These are phyloP conservation scores for Hydriomena furcata DNA, from an alignment of 2,888 invertebrate genomes.

Conservation along the genomic window DNA sequence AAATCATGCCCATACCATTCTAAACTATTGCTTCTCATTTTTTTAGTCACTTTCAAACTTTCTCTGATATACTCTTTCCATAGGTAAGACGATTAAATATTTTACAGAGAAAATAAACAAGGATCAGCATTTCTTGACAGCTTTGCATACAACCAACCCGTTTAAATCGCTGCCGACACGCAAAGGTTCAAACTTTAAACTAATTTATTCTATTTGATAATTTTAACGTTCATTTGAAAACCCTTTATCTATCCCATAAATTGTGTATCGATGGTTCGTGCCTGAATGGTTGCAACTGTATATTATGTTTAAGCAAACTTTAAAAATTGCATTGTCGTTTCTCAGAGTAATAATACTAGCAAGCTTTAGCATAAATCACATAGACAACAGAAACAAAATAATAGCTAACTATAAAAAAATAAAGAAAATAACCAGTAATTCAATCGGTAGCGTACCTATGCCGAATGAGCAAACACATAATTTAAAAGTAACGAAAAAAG, in stretches of 20 bases:
- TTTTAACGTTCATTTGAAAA: constrained; percentile 12
- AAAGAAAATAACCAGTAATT: no score
- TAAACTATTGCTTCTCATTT: no score
- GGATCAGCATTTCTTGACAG: constrained; percentile 62
- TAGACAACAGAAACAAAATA: no score
- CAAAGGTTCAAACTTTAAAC: constrained; percentile 57
- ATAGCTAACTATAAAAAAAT: no score
- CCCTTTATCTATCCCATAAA: constrained; percentile 13
- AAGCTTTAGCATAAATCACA: no score
- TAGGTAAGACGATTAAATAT: constrained; percentile 36
- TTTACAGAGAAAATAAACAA: constrained; percentile 59
- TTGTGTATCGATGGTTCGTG: constrained; percentile 10
- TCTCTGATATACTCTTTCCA: neutral
- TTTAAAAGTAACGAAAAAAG: no score
- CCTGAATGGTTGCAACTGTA: constrained; percentile 8
- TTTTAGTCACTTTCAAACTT: neutral
- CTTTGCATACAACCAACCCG: constrained; percentile 71
- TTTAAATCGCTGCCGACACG: constrained; percentile 62
- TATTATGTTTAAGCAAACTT: no score
- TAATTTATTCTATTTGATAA: constrained; percentile 17
- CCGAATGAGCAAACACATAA: no score
- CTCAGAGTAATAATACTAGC: neutral
- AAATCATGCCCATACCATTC: no score
- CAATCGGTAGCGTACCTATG: no score
- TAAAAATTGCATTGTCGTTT: neutral